Conservation (phyloP, 2,797 vertebrate genomes). For the Amniataba percoides region DNA sequence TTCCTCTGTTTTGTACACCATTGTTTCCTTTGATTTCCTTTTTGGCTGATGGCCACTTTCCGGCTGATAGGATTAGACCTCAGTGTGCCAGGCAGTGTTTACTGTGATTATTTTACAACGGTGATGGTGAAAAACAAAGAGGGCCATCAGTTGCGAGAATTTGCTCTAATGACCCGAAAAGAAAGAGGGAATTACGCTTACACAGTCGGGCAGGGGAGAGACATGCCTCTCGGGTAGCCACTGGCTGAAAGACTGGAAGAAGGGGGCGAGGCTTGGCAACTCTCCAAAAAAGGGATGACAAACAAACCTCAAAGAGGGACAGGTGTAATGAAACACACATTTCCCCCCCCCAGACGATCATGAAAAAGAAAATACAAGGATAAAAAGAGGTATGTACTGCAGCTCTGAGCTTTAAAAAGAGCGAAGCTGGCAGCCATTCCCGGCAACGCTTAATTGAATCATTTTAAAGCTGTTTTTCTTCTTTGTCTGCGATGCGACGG, state of each 20-base stretch:
- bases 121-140: conserved; percentile 64
- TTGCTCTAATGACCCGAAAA: conserved; percentile 71
- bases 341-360: conserved; percentile 60
- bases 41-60: conserved; percentile 69
- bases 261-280: conserved; percentile 52
- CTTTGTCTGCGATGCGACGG: conserved; percentile 37
- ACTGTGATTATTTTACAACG: conserved; percentile 67
- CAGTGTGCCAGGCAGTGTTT: conserved; percentile 68
- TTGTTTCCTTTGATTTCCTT: conserved; percentile 67
- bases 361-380: conserved; percentile 25
- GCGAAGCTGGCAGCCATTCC: conserved; percentile 41
- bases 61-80: conserved; percentile 78
- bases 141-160: conserved; percentile 59
- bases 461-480: conserved; percentile 54
- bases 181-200: conserved; percentile 58
- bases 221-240: conserved; percentile 52
- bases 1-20: conserved; percentile 51
- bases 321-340: conserved; percentile 70
- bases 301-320: conserved; percentile 64
- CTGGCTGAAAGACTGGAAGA: conserved; percentile 43
- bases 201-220: conserved; percentile 31
- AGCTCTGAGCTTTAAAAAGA: conserved; percentile 39
- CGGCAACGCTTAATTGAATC: conserved; percentile 45
- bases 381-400: conserved; percentile 28
- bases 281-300: conserved; percentile 55